These are phyloP conservation scores for Clunio marinus DNA, from an alignment of 2,888 invertebrate genomes.

Conservation along the genomic window DNA sequence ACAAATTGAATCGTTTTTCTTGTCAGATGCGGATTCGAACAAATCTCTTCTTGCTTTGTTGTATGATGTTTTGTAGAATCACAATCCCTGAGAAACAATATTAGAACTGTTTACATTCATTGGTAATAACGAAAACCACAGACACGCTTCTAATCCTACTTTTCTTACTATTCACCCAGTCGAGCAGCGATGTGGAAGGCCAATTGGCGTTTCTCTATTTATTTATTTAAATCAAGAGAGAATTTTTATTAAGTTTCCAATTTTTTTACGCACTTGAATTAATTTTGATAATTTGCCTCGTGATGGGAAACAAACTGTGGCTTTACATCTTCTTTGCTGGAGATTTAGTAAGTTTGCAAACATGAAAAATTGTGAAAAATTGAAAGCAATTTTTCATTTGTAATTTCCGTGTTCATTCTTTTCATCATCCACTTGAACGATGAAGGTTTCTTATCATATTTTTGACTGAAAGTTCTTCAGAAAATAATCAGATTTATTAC, in stretches of 20 bases:
- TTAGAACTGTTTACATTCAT: slow-evolving; percentile 6
- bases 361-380: too few relatives aligned
- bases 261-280: background rate
- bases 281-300: background rate
- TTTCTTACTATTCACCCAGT: background rate
- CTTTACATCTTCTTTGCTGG: background rate
- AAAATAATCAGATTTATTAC: too few relatives aligned
- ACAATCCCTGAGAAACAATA: too few relatives aligned
- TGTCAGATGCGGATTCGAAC: too few relatives aligned
- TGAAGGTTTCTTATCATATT: too few relatives aligned
- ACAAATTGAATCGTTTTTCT: too few relatives aligned
- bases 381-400: too few relatives aligned
- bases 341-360: too few relatives aligned
- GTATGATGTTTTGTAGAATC: too few relatives aligned
- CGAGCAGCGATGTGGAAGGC: slow-evolving; percentile 15
- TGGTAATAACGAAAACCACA: slow-evolving; percentile 8
- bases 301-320: background rate
- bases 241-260: slow-evolving; percentile 39
- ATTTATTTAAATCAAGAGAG: slow-evolving; percentile 36
- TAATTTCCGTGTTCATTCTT: too few relatives aligned
- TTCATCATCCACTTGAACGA: too few relatives aligned
- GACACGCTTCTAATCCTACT: background rate
- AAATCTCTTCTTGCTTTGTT: background rate
- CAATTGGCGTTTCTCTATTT: slow-evolving; percentile 25
- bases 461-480: too few relatives aligned